Evolutionary conservation across 2,888 invertebrate genomes (phyloP), one percentile per base, ranked within the genome.

Genomic region (Drosophila anomalipes): DNA sequence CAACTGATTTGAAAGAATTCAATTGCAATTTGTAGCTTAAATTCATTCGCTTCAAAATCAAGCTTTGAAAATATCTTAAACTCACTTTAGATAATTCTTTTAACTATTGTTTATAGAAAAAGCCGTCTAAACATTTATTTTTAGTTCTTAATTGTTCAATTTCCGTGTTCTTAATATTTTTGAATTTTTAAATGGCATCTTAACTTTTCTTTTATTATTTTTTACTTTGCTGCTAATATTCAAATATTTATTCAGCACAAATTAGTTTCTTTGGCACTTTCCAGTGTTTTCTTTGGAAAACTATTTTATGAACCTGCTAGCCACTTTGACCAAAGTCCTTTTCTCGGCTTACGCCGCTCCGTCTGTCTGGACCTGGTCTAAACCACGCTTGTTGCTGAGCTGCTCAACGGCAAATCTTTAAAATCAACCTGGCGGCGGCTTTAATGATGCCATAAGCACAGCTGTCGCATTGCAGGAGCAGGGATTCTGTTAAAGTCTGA

Each of bases 391-490:
- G 68, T 54, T 68, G 64, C 56, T 86, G 90, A 86, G 91, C 91
- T 53, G 84, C 88, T 86, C 71, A 84, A 35, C 57, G 74, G 69
- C 85, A 89, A 76, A 91, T 91, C 79, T 85, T 39, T 59, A 60
- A 81, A 81, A 81, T 83, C 88, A 91, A 90, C 84, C 75, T 54
- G 60, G 22, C 22, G 59, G 44, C 74, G 73, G 61, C 75, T 70
- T 68, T 81, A 83, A 91, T 89, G 87, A 82, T 57, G 74, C 71
- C 68, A 53, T 81, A 83, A 89, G 79, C 80, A 62, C 75, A 77
- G 75, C 56, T 56, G 56, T 39, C 37, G 1, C 4, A 28, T 56
- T 14, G 26, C n/a, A 28, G 28, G 4, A 14, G 16, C 22, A 22
- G 12, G 26, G 28, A 47, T 47, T 26, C 47, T 9, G 47, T 26